phyloP scores from a whole-genome alignment of 2,113 vertebrate genomes.

The Oophaga pumilio region DNA sequence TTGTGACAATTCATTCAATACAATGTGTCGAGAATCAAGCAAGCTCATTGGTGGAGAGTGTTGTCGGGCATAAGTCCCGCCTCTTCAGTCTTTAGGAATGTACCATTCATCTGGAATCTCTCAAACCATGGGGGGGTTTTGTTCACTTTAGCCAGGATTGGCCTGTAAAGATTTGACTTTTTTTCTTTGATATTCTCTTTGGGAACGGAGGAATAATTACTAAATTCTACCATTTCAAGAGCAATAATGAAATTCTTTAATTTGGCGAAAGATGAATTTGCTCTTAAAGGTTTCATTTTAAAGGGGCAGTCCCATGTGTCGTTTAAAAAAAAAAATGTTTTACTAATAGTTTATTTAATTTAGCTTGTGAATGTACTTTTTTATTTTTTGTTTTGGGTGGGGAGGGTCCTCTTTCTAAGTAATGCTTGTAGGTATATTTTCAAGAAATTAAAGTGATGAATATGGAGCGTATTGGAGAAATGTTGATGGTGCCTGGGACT shows the following conservation, averaged over 20 bases:
- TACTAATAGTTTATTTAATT: constrained; percentile 27
- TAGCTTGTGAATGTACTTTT: constrained; percentile 20
- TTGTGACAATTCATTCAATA: background rate
- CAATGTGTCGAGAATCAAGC: background rate
- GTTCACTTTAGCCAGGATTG: background rate
- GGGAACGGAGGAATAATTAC: background rate
- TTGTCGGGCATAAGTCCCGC: background rate
- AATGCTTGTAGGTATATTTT: constrained; percentile 5
- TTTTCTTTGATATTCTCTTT: background rate
- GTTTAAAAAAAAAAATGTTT: background rate
- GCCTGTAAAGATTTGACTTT: background rate
- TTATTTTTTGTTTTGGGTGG: background rate
- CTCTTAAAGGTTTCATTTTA: constrained; percentile 4
- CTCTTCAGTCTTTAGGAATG: background rate
- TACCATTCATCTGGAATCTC: background rate
- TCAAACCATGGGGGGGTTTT: background rate
- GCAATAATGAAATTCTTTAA: constrained; percentile 43
- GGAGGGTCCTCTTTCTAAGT: background rate
- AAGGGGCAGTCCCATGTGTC: constrained; percentile 28
- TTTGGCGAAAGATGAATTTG: background rate
- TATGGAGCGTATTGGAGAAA: background rate
- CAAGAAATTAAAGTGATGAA: background rate
- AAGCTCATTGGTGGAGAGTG: constrained; percentile 12
- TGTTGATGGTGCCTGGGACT: background rate
- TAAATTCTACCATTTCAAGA: constrained; percentile 23